phyloP scores from a whole-genome alignment of 2,113 vertebrate genomes.

The Athene cunicularia region DNA sequence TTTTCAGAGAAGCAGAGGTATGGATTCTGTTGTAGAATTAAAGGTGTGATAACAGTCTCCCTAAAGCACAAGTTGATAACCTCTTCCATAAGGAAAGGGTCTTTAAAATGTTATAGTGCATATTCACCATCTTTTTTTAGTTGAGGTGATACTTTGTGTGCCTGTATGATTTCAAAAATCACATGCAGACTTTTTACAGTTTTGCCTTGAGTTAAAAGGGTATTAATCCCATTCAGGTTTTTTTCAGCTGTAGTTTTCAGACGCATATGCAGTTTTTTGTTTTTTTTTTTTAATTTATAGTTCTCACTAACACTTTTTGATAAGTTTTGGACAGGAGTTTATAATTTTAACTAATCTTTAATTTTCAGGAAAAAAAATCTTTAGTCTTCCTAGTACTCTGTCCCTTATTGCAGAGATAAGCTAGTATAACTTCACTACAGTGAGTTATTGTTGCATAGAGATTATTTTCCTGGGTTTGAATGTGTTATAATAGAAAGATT shows the following conservation, averaged over 20 bases:
- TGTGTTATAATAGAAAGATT: background rate
- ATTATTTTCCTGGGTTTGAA: background rate
- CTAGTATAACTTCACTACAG: background rate
- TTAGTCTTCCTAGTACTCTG: background rate
- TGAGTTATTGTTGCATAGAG: background rate
- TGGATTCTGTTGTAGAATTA: background rate
- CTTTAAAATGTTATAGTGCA: background rate
- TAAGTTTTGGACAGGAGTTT: background rate
- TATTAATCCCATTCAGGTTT: background rate
- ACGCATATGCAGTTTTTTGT: background rate
- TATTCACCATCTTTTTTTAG: background rate
- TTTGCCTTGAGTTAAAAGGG: background rate
- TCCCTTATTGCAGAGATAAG: background rate
- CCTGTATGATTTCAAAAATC: background rate
- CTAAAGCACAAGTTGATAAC: background rate
- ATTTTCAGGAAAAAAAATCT: background rate
- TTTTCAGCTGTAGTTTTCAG: background rate
- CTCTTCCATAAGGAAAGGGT: background rate
- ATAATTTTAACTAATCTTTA: background rate
- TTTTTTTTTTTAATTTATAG: background rate
- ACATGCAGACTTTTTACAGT: background rate
- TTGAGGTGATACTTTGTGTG: background rate
- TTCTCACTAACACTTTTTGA: background rate
- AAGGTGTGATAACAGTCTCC: background rate
- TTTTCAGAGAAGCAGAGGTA: background rate